Conservation (phyloP, 2,888 invertebrate species). For the Xanthorhoe spadicearia region DNA sequence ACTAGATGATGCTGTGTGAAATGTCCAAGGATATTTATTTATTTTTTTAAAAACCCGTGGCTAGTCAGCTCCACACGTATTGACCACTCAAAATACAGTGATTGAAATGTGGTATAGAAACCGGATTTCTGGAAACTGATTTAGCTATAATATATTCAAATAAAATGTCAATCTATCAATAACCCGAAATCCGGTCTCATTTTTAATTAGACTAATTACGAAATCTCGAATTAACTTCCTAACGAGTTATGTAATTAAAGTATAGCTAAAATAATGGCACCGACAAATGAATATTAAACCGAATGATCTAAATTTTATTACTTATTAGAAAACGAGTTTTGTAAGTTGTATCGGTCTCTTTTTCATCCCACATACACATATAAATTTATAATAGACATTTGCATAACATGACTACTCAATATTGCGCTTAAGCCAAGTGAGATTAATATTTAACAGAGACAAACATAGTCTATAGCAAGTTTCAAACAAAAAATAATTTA, state of each 20-base stretch:
- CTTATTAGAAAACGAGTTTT: background rate
- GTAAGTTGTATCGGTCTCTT: background rate
- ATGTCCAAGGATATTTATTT: too few relatives aligned
- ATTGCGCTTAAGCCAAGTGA: too few relatives aligned
- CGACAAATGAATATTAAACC: background rate
- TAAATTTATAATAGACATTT: too few relatives aligned
- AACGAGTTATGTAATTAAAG: slow-evolving; percentile 1
- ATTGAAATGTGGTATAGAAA: background rate
- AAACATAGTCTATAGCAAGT: too few relatives aligned
- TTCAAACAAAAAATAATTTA: too few relatives aligned
- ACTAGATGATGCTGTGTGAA: too few relatives aligned
- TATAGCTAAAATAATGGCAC: background rate
- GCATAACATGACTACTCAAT: too few relatives aligned
- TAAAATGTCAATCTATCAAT: background rate
- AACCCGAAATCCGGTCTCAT: background rate
- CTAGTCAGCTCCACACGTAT: too few relatives aligned
- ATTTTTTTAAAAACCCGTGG: too few relatives aligned
- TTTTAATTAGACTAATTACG: slow-evolving; percentile 4
- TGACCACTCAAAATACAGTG: too few relatives aligned
- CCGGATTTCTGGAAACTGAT: background rate
- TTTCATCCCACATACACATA: background rate
- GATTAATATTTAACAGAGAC: too few relatives aligned
- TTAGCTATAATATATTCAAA: background rate
- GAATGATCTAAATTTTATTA: slow-evolving; percentile 2
- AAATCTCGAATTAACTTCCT: background rate